Evolutionary conservation across 2,797 vertebrate species (phyloP).

Genomic region (Cyclura pinguis): DNA sequence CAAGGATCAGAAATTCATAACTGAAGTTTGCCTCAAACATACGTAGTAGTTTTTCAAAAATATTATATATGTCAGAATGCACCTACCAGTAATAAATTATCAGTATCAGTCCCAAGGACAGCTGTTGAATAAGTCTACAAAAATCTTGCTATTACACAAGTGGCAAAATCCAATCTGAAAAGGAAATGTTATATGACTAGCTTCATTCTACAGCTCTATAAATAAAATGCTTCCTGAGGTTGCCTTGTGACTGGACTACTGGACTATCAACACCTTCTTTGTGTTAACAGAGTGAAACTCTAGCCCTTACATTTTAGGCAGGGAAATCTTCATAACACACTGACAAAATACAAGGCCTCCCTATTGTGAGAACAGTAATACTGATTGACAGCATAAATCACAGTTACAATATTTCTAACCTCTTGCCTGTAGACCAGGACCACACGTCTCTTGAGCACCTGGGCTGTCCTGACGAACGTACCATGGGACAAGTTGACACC

Average conservation of each 20-base stretch:
- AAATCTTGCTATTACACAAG: not conserved
- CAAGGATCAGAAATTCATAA: conserved; percentile 32
- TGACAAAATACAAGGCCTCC: not conserved
- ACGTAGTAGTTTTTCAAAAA: not conserved
- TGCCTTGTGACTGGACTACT: not conserved
- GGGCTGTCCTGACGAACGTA: conserved; percentile 88
- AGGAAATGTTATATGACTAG: not conserved
- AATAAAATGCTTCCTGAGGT: not conserved
- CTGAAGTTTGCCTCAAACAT: not conserved
- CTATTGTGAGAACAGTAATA: not conserved
- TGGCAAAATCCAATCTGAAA: not conserved
- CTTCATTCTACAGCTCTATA: not conserved
- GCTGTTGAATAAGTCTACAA: not conserved
- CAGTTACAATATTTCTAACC: conserved; percentile 79
- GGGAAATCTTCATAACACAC: not conserved
- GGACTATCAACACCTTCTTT: not conserved
- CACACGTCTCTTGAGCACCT: conserved; percentile 92
- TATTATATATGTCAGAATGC: not conserved
- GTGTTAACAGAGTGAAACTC: not conserved
- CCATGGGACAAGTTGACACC: conserved; percentile 96
- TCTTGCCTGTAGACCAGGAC: conserved; percentile 94
- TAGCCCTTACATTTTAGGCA: not conserved
- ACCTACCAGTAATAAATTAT: not conserved
- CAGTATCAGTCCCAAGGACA: not conserved
- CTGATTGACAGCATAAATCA: not conserved